Conservation (phyloP, 2,113 vertebrate species). For the Osmerus mordax region DNA sequence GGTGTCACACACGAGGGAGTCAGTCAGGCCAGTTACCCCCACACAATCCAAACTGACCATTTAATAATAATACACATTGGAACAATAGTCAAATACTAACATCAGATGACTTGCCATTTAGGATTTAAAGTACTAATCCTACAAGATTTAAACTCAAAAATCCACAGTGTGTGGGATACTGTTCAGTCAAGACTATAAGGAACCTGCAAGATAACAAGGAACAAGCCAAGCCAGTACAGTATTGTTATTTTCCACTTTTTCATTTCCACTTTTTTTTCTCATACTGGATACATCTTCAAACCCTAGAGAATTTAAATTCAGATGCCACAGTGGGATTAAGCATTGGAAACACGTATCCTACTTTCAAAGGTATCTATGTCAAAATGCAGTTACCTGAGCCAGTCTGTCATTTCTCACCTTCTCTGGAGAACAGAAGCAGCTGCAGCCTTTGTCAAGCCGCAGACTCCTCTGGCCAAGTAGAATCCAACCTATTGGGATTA, state of each 20-base stretch:
- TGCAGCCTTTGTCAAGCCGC: slow-evolving; percentile 56
- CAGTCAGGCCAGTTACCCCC: too few relatives aligned
- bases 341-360: slow-evolving; percentile 37
- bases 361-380: slow-evolving; percentile 63
- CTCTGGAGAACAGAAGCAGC: slow-evolving; percentile 61
- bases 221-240: too few relatives aligned
- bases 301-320: neutral
- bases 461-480: slow-evolving; percentile 30
- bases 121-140: too few relatives aligned
- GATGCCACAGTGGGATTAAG: slow-evolving; percentile 1
- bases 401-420: slow-evolving; percentile 48
- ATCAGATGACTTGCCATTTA: too few relatives aligned
- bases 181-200: too few relatives aligned
- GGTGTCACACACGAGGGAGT: neutral
- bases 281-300: neutral
- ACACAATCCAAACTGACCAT: too few relatives aligned
- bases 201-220: too few relatives aligned
- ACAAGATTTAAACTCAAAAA: too few relatives aligned
- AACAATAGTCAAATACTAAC: too few relatives aligned
- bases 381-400: slow-evolving; percentile 60
- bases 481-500: slow-evolving; percentile 29
- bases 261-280: neutral
- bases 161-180: too few relatives aligned
- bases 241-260: too few relatives aligned
- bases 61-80: too few relatives aligned